A percentile compares a stretch with the other conserved stretches of the same genome.
Conservation (phyloP, 2,888 invertebrate species). For the Octonoba sinensis region DNA sequence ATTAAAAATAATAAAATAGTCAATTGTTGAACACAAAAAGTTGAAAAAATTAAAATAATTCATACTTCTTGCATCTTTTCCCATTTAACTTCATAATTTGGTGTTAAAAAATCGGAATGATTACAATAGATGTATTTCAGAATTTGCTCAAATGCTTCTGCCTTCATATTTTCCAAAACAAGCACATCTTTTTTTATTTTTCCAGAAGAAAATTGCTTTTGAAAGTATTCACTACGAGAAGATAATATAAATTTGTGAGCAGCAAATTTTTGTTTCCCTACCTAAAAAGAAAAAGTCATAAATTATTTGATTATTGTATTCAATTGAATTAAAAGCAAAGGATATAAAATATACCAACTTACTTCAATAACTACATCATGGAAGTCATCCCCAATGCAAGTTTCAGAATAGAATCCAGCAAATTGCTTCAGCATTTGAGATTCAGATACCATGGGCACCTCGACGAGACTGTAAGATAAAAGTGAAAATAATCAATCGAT, state of each 20-base stretch:
- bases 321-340: background rate
- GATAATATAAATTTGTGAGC: slow-evolving; percentile 83
- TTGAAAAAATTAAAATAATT: background rate
- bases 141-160: slow-evolving; percentile 81
- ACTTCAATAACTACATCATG: slow-evolving; percentile 80
- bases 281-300: slow-evolving; percentile 70
- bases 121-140: slow-evolving; percentile 80
- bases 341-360: slow-evolving; percentile 9
- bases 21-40: too few species aligned
- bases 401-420: slow-evolving; percentile 76
- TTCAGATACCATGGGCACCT: slow-evolving; percentile 70
- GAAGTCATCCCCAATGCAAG: slow-evolving; percentile 78
- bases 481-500: background rate
- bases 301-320: background rate
- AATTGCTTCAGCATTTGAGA: slow-evolving; percentile 74
- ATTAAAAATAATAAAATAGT: too few species aligned
- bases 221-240: slow-evolving; percentile 77
- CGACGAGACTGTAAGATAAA: slow-evolving; percentile 68
- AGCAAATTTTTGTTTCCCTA: slow-evolving; percentile 77
- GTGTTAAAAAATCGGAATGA: slow-evolving; percentile 76
- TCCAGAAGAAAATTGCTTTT: slow-evolving; percentile 73
- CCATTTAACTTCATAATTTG: slow-evolving; percentile 70
- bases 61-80: slow-evolving; percentile 15
- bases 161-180: slow-evolving; percentile 75
- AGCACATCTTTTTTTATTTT: slow-evolving; percentile 70